Conservation (phyloP, 2,113 vertebrate species). For the Myrmecobius fasciatus region DNA sequence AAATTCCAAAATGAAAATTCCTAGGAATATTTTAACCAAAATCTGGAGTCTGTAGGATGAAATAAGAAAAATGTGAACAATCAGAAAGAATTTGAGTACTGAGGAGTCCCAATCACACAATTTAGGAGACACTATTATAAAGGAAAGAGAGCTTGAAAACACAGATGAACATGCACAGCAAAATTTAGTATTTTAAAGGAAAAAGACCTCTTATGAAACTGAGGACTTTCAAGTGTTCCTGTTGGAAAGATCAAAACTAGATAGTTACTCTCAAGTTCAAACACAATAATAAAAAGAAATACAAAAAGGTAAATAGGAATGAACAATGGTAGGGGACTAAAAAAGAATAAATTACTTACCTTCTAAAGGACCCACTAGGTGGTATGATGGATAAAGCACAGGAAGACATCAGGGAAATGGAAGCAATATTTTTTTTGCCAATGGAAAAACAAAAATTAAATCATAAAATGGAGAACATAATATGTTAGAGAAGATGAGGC, state of each 20-base stretch:
- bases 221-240: not conserved
- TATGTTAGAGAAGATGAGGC: too few species aligned
- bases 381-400: not conserved
- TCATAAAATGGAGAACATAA: too few species aligned
- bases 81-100: not conserved
- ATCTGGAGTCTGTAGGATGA: slow-evolving; percentile 10
- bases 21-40: not conserved
- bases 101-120: not conserved
- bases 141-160: not conserved
- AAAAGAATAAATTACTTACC: not conserved
- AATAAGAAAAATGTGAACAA: slow-evolving; percentile 13
- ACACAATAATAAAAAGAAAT: not conserved
- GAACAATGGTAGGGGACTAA: not conserved
- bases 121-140: not conserved
- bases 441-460: too few species aligned
- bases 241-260: not conserved
- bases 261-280: not conserved
- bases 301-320: not conserved
- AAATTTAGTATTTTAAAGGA: not conserved
- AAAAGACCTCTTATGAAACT: not conserved
- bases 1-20: not conserved
- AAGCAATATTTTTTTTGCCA: too few species aligned
- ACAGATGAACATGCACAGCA: not conserved
- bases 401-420: not conserved
- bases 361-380: not conserved